Evolutionary conservation across 2,888 invertebrate genomes (phyloP).

Genomic region (Trichogramma dendrolimi): DNA sequence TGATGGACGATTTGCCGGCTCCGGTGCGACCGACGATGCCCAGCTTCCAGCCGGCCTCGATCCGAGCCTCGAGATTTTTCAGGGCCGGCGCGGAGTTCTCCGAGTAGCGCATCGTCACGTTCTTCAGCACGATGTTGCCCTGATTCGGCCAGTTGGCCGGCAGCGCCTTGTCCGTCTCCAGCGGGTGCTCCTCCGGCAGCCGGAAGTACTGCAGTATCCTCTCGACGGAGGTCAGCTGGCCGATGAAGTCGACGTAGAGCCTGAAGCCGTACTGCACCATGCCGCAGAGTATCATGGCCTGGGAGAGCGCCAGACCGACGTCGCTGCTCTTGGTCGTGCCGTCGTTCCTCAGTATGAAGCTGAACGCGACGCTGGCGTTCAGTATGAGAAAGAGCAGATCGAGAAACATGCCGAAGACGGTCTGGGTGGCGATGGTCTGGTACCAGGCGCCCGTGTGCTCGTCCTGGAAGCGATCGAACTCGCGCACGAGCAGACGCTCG

Average conservation of each 20-base stretch:
- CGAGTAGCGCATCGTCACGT: slow-evolving; percentile 64
- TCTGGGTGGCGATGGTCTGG: slow-evolving; percentile 61
- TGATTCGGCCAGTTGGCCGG: slow-evolving; percentile 65
- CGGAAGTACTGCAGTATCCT: slow-evolving; percentile 74
- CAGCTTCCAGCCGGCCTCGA: slow-evolving; percentile 71
- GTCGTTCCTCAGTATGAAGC: slow-evolving; percentile 58
- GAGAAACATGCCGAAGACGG: slow-evolving; percentile 71
- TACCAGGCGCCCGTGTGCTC: slow-evolving; percentile 68
- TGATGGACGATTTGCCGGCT: slow-evolving; percentile 78
- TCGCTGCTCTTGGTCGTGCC: slow-evolving; percentile 55
- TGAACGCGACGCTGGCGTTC: slow-evolving; percentile 61
- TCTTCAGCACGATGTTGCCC: slow-evolving; percentile 61
- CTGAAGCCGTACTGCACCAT: slow-evolving; percentile 76
- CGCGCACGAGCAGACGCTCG: slow-evolving; percentile 65
- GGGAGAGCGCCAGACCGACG: slow-evolving; percentile 70
- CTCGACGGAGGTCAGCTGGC: slow-evolving; percentile 76
- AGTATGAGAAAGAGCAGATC: slow-evolving; percentile 69
- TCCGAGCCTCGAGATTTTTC: slow-evolving; percentile 66
- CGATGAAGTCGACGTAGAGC: slow-evolving; percentile 70
- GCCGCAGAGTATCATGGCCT: slow-evolving; percentile 68
- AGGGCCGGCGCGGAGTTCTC: slow-evolving; percentile 65
- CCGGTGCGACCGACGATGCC: slow-evolving; percentile 82
- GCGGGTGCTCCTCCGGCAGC: slow-evolving; percentile 63
- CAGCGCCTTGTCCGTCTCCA: slow-evolving; percentile 50
- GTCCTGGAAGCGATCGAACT: slow-evolving; percentile 70